Base-by-base conservation (phyloP, 2,113 vertebrate genomes). In the Saguinus imperator region DNA sequence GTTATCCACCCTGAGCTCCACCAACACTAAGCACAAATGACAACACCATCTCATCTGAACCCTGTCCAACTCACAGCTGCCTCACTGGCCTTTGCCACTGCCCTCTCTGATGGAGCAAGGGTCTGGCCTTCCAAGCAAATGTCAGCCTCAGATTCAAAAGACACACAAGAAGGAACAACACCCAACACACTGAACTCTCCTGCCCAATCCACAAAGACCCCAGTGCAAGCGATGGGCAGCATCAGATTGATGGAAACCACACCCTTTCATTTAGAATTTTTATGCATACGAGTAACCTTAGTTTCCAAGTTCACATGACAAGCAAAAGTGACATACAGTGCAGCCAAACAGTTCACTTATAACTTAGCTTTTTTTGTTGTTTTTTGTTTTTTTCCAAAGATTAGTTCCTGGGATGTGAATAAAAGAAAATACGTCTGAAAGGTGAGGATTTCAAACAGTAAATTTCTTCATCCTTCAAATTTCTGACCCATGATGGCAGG, bases 301-400 rank as follows among this genome's bases (percentile, higher is more conserved):
- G 98, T 98, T 98, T 99, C 98, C 98, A 98, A 97, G 98, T 98
- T 98, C 98, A 98, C 98, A 98, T 98, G 98, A 98, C 98, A 98
- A 98, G 98, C 98, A 97, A 98, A 99, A 99, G 98, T 99, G 99
- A 99, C 99, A 98, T 98, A 98, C 98, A 99, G 99, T 98, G 98
- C 99, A 99, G 98, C 98, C 98, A 98, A 98, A 99, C 96, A 98
- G 98, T 98, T 98, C 98, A 98, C 98, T 98, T 98, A 98, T 98
- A 98, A 98, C 97, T 98, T 98, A 98, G 98, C 98, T 97, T 98
- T 98, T 95, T 97, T 73, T 81, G 73, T 88, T 89, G 93, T 94
- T 83, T 55, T 93, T 96, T 64, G 11, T 92, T 97, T 97, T 57
- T 80, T 48, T 94, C 98, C 97, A 97, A 97, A 98, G 98, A 98